Base-by-base conservation (phyloP, 2,797 vertebrate genomes). In the Tadarida brasiliensis region DNA sequence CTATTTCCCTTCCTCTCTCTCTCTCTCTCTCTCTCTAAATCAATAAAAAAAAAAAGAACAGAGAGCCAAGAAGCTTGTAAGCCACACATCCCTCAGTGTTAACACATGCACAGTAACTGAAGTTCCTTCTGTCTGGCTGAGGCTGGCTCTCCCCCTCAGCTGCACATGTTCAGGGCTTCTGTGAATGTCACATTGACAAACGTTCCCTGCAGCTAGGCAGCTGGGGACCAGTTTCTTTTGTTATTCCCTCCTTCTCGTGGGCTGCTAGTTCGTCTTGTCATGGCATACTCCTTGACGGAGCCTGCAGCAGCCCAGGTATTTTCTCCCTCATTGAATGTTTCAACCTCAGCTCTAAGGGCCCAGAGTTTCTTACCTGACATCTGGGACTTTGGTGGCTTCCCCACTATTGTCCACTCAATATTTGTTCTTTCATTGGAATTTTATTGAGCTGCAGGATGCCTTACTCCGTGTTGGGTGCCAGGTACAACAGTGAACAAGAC, bases 121-220 rank as follows among this genome's bases (percentile, higher is more conserved):
- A 81, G 44, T 49, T 49, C 71, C n/a, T 35, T 56, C 84, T 92
- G 80, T 74, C 56, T 95, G 84, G 22, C 71, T 83, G 67, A 90
- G 85, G 81, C 68, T 87, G 83, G 56, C 67, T 93, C 63, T 93
- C 65, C 59, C 86, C 78, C 15, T 86, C 65, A 49, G 35, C 90
- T 85, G 85, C 84, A 91, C 87, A 57, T 47, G 81, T 71, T 65
- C 87, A 51, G 68, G 71, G 92, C 84, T 95, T 83, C 94, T 92
- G 82, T 93, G 92, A 97, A 74, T 92, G 85, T 88, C 95, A 85
- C 94, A 94, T 19, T 94, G 90, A 97, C 73, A 71, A 44, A 76
- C 24, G 87, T 86, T 74, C 74, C 78, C 84, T 44, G 89, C 77
- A 93, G 61, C 74, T 2, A 86, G 85, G 95, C 82, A 95, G 77